Evolutionary conservation across 2,113 vertebrate species (phyloP), one percentile per base, ranked within the genome.

Genomic region (Daboia siamensis): DNA sequence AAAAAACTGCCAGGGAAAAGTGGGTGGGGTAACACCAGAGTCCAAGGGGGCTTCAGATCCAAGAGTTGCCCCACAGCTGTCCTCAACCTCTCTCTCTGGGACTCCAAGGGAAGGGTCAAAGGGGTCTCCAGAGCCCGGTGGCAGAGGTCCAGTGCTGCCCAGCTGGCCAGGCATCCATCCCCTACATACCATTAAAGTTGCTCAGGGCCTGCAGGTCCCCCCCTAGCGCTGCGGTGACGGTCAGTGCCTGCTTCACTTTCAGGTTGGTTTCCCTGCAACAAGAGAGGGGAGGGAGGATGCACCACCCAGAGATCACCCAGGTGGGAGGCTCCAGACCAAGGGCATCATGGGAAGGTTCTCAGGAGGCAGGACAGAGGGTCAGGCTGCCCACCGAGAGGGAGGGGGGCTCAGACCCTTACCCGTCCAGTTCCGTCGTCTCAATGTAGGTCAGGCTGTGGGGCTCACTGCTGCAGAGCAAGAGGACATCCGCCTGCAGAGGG

Each of bases 391-490:
- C 46, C 11, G 11, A 24, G n/a, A 8, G n/a, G 69, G 33, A 39
- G 69, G 33, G 33, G 6, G 17, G 33, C 33, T 51, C 23, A 26
- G 54, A 24, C 85, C 97, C 98, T 97, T 33, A 99, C 99, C 99
- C 99, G 0, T 99, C 99, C 92, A 99, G 94, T 85, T 99, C 99
- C 17, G 98, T 98, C 0, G 99, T 99, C 97, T 99, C 99, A 0
- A 99, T 97, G 69, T 99, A 99, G 0, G 98, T 95, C 96, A 99
- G 97, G 87, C 99, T 98, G 59, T 98, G 98, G 0, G 99, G 98
- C 94, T 99, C 99, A 3, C 99, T 99, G 97, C 98, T 99, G 0
- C 98, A 99, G 88, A 99, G 97, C 94, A 99, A 92, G 74, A 99
- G 97, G 1, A 99, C 92, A 93, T 99, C 99, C 0, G 99, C 99